A percentile compares a stretch with the other conserved stretches of the same genome.
Evolutionary conservation across 2,888 invertebrate genomes (phyloP).

Genomic region (Mythimna loreyi): DNA sequence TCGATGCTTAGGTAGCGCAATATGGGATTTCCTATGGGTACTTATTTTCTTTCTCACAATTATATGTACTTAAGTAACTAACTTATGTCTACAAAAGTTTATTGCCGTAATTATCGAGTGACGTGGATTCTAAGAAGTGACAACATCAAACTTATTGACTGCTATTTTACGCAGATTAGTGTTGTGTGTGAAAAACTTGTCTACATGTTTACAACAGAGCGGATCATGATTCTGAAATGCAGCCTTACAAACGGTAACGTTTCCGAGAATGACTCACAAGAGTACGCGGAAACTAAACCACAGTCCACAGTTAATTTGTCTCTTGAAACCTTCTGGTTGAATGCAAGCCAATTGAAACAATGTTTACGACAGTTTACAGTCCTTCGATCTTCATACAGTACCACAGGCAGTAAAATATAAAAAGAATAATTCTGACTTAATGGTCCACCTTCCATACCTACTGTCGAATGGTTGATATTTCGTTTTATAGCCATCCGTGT

Average conservation of each 20-base stretch:
- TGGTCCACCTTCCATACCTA: background rate
- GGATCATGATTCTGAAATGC: background rate
- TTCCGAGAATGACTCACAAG: background rate
- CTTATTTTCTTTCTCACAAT: background rate
- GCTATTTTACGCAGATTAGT: background rate
- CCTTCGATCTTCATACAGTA: background rate
- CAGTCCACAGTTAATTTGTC: background rate
- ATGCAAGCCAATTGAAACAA: background rate
- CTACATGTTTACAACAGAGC: background rate
- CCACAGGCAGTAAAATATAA: background rate
- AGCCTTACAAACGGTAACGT: background rate
- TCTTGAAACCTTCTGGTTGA: background rate
- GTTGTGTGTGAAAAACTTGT: background rate
- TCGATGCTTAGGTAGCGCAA: background rate
- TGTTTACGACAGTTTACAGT: background rate
- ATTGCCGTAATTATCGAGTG: background rate
- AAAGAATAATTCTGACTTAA: slow-evolving; percentile 1
- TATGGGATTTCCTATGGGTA: background rate
- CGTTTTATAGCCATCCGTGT: too few relatives aligned
- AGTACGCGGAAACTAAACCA: background rate
- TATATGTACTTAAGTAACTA: background rate
- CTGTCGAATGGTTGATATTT: background rate
- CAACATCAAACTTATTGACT: background rate
- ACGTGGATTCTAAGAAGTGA: background rate
- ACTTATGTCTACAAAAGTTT: background rate